Conservation (phyloP, 2,888 invertebrate species). For the Drosophila ezoana region DNA sequence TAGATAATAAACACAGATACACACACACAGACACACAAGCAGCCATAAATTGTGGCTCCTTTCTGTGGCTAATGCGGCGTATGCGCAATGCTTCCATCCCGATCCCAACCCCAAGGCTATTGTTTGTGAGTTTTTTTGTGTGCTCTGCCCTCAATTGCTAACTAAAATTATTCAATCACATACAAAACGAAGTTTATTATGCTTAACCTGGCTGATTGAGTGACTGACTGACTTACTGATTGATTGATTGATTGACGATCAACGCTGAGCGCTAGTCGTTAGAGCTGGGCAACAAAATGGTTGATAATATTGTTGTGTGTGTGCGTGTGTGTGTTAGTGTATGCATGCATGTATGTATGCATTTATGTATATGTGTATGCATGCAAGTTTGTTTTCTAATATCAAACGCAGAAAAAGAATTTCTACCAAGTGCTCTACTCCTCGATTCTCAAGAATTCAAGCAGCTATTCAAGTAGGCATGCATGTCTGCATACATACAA, state of each 20-base stretch:
- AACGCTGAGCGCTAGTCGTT: neutral
- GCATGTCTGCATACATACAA: too few species aligned
- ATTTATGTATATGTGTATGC: too few species aligned
- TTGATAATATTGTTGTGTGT: too few species aligned
- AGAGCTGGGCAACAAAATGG: too few species aligned
- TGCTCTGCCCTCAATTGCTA: slow-evolving; percentile 25
- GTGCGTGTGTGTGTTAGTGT: too few species aligned
- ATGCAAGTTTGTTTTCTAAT: too few species aligned
- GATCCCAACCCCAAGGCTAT: slow-evolving; percentile 22
- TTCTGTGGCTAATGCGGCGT: slow-evolving; percentile 57
- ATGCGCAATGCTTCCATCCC: slow-evolving; percentile 51
- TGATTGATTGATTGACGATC: neutral
- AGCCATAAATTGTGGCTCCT: slow-evolving; percentile 65
- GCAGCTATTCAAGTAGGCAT: too few species aligned
- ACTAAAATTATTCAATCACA: slow-evolving; percentile 13
- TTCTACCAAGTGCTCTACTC: too few species aligned
- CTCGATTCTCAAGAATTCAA: too few species aligned
- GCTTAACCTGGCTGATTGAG: neutral
- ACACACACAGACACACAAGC: slow-evolving; percentile 37
- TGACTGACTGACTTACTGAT: neutral
- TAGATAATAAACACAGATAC: slow-evolving; percentile 55
- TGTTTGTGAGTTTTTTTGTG: slow-evolving; percentile 17
- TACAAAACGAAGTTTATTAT: neutral
- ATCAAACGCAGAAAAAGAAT: too few species aligned
- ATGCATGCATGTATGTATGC: too few species aligned